Base-by-base conservation (phyloP, 2,888 invertebrate genomes). In the Aphodius sticticus region DNA sequence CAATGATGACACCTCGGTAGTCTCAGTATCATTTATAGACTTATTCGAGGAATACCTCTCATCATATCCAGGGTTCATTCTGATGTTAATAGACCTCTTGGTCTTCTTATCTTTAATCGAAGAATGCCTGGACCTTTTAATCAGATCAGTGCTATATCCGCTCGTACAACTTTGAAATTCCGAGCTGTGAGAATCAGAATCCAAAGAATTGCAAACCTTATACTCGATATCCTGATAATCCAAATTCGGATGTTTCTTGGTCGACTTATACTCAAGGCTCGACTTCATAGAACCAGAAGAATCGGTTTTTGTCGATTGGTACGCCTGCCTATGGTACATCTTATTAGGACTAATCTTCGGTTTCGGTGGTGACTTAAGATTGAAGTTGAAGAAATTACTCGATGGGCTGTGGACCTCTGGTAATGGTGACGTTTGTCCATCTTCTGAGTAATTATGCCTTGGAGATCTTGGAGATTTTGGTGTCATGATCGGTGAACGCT, bases 1-100 rank as follows among this genome's bases (percentile, higher is more conserved):
- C 0, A 85, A 81, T 0, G 90, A 38, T 37, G 35, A 90, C 0
- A 88, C 90, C 16, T 84, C 82, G 1, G 90, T 89, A 2, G 90
- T 90, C 6, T 90, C 90, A 71, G 91, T 90, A 77, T 87, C 87
- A 81, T 87, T 87, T 69, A 88, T 88, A n/a, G 87, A 87, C 82
- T 87, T 88, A 76, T 84, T 86, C 0, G 88, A 88, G 0, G 85
- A 84, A 79, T 87, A 88, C 75, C 86, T 91, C 83, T 92, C 92
- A 83, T 92, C 92, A 84, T 92, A 93, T 4, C 92, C 92, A 26
- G 93, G 93, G 86, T 93, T 93, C 0, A 92, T 92, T 82, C 92
- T 91, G 70, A 92, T 93, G 86, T 92, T 89, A 76, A 88, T 88
- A 69, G 83, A 82, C 0, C 87, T 86, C 78, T 87, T 88, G n/a